Evolutionary conservation across 2,888 invertebrate species (phyloP), one percentile per base, ranked within the genome.

Genomic region (Athetis lepigone): DNA sequence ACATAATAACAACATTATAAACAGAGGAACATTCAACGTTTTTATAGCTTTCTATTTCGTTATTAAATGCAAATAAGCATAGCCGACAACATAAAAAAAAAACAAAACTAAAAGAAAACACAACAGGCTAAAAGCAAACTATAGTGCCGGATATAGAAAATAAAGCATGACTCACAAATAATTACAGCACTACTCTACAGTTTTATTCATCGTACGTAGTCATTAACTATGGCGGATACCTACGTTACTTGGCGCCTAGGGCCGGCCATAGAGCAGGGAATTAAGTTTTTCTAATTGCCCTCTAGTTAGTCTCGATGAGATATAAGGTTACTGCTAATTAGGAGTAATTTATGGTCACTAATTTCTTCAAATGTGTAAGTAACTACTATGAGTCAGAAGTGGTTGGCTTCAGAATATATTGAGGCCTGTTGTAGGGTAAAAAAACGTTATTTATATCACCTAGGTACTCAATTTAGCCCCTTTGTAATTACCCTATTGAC

Each of bases 251-350:
- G 55, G 70, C 75, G 72, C 39, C 70, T 45, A 61, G 19, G 49
- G 29, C 13, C 11, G 16, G 25, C 61, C 5, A 36, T 52, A 16
- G 36, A 52, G 49, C 21, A 59, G 54, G 70, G 64, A 37, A 56
- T 56, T 37, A 58, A 55, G 58, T 52, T 70, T 58, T 36, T 49
- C 56, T 59, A 70, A 75, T 60, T 70, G 39, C 51, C 43, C 51
- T 23, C 18, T 50, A 33, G 42, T 42, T 55, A 58, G 74, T 45
- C 50, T 50, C 8, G 42, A 16, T 40, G 16, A 52, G 40, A 25
- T 59, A 51, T 51, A 5, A 52, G 23, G 21, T 49, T 37, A 13
- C n/a, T 25, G 47, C 46, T 75, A 64, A 63, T 69, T 69, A 57
- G n/a, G 13, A 19, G 16, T n/a, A 27, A 4, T 40, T 65, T 65